Percentiles rank a stretch among this genome's conserved stretches.
Conservation (phyloP, 2,113 vertebrate genomes). For the Haliaeetus leucogaster region DNA sequence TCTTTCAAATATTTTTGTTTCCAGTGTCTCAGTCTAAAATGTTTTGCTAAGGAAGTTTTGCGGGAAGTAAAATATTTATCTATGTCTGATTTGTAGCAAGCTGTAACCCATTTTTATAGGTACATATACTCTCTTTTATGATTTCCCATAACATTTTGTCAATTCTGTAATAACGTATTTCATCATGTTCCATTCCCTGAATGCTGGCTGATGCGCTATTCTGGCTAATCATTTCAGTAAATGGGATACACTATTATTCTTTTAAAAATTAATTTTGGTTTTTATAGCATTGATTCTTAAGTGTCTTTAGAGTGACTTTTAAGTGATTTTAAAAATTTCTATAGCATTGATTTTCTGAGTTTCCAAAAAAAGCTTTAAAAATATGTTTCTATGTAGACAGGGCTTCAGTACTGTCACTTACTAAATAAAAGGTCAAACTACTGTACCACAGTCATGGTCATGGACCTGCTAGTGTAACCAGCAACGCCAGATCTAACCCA, state of each 20-base stretch:
- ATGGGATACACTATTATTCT: neutral
- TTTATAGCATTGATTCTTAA: neutral
- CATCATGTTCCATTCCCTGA: neutral
- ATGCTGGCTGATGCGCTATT: neutral
- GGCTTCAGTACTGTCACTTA: neutral
- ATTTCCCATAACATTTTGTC: neutral
- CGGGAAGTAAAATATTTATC: neutral
- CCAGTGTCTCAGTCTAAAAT: neutral
- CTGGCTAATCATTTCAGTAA: neutral
- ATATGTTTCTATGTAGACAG: neutral
- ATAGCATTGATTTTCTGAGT: neutral
- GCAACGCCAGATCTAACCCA: neutral
- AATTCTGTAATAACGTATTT: neutral
- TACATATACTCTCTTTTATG: neutral
- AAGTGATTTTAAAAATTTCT: neutral
- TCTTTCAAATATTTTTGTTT: neutral
- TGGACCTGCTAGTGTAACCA: neutral
- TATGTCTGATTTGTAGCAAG: neutral
- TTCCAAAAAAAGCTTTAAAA: neutral
- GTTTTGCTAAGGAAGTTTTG: neutral
- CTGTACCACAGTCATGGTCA: rapidly evolving
- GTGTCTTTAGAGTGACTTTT: neutral
- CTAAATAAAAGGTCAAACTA: neutral
- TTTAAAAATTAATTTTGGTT: neutral
- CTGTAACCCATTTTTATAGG: neutral